A percentile compares a stretch with the other conserved stretches of the same genome.
These are phyloP conservation scores for Fratercula arctica DNA, from an alignment of 2,797 vertebrate genomes.

Conservation along the genomic window DNA sequence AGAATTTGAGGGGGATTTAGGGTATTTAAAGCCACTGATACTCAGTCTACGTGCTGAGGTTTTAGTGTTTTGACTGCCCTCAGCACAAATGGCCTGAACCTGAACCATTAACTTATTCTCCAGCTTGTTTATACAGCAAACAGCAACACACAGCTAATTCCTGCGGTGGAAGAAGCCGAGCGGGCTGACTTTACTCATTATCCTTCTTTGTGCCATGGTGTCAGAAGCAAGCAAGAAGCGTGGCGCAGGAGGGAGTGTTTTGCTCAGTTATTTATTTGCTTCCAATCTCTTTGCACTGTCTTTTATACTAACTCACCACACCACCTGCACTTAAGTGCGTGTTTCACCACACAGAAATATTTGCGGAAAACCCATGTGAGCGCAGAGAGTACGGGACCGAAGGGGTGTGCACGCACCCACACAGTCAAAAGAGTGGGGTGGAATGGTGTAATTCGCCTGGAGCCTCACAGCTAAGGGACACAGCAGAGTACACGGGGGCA, in stretches of 20 bases:
- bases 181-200: neutral
- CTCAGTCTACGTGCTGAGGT: neutral
- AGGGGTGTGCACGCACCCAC: accelerated
- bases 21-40: neutral
- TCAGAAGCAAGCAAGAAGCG: neutral
- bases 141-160: neutral
- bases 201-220: neutral
- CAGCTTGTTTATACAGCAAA: neutral
- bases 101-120: constrained; percentile 27
- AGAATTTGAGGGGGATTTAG: neutral
- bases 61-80: constrained; percentile 24
- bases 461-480: neutral
- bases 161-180: neutral
- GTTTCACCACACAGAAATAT: neutral
- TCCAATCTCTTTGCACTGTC: accelerated
- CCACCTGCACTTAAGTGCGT: neutral
- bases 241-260: neutral
- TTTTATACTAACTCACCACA: neutral
- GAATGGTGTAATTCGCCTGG: neutral
- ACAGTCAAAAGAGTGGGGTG: no score
- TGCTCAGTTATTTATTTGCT: neutral
- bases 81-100: neutral
- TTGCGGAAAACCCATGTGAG: neutral
- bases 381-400: neutral
- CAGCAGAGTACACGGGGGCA: neutral